Percentiles rank a stretch among this genome's conserved stretches.
Evolutionary conservation across 2,113 vertebrate genomes (phyloP).

Genomic region (Zapus hudsonius): DNA sequence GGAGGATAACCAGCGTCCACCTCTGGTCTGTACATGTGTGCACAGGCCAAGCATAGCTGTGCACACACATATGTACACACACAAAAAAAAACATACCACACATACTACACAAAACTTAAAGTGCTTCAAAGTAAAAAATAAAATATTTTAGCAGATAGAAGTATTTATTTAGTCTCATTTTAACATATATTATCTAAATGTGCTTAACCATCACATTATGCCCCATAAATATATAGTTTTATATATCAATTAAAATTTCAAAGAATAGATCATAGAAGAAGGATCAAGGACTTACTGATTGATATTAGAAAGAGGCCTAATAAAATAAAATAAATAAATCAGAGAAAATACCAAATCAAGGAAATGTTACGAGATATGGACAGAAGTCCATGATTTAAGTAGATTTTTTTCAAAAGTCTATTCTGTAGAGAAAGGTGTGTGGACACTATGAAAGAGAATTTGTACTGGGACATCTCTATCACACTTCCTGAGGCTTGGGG

Average conservation of each 20-base stretch:
- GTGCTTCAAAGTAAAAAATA: no score
- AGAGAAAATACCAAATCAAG: background rate
- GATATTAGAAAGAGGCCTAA: background rate
- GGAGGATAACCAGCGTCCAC: no score
- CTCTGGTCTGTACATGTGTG: no score
- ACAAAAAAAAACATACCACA: no score
- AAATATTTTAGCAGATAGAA: background rate
- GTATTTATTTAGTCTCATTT: background rate
- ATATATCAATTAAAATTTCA: background rate
- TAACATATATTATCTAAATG: background rate
- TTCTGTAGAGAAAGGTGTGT: background rate
- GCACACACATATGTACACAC: no score
- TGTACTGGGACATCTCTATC: no score
- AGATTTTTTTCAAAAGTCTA: background rate
- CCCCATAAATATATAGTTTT: background rate
- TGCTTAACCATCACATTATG: background rate
- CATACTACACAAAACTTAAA: no score
- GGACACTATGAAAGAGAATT: background rate
- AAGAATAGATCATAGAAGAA: background rate
- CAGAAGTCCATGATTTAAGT: slow-evolving; percentile 10
- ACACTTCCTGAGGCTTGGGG: no score
- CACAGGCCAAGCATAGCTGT: no score
- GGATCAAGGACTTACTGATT: background rate
- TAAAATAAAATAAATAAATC: background rate
- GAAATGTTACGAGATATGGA: background rate